A percentile compares a stretch with the other conserved stretches of the same genome.
phyloP scores from a whole-genome alignment of 2,888 invertebrate species.

The Papilio protenor region DNA sequence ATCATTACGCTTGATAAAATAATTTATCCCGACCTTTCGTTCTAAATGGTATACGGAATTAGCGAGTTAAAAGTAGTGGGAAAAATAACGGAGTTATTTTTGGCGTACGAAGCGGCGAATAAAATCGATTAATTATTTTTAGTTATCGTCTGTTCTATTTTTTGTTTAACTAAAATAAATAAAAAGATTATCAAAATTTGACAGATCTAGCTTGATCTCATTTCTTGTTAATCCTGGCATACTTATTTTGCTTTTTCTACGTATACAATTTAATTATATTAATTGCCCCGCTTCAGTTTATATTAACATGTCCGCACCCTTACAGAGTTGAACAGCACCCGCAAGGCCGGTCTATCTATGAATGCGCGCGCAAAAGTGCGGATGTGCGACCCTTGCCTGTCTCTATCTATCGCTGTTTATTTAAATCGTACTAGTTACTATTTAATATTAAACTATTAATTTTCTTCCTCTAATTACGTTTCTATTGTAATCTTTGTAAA shows the following conservation, averaged over 20 bases:
- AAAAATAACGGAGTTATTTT: background rate
- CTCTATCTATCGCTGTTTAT: constrained; percentile 52
- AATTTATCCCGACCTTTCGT: background rate
- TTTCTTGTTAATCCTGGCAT: background rate
- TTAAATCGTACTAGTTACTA: constrained; percentile 51
- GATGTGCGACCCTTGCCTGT: constrained; percentile 67
- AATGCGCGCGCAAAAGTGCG: constrained; percentile 76
- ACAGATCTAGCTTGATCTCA: background rate
- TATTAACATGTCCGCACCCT: constrained; percentile 11
- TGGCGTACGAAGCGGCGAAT: background rate
- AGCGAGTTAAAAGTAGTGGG: background rate
- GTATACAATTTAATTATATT: background rate
- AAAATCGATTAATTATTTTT: background rate
- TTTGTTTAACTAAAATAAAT: background rate
- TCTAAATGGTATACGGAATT: background rate
- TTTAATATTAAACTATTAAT: constrained; percentile 35
- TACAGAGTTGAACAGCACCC: constrained; percentile 77
- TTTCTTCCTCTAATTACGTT: background rate
- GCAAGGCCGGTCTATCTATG: constrained; percentile 82
- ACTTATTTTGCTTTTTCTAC: background rate
- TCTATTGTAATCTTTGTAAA: background rate
- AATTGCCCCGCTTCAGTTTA: constrained; percentile 17
- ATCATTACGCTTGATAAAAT: background rate
- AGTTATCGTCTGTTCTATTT: background rate
- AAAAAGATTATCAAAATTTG: background rate